These are phyloP conservation scores for Cotesia chilonis DNA, from an alignment of 1,140 invertebrate genomes.

Conservation along the genomic window DNA sequence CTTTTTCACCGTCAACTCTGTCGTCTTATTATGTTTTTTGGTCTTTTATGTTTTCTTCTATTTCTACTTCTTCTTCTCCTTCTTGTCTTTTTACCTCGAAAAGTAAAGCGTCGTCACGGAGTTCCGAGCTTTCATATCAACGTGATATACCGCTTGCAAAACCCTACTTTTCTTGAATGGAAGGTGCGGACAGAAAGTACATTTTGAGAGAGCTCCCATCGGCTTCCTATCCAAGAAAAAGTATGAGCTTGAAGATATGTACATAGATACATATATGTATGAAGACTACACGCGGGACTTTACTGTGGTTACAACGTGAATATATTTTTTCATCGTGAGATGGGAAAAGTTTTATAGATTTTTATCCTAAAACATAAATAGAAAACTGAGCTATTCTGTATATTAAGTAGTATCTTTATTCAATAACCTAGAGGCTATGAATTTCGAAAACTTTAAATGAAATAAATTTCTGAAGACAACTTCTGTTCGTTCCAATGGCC, in stretches of 20 bases:
- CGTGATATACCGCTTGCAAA: constrained; percentile 38
- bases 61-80: background rate
- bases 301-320: constrained; percentile 30
- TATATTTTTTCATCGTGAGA: constrained; percentile 35
- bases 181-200: constrained; percentile 35
- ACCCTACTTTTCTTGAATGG: constrained; percentile 37
- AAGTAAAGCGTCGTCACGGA: constrained; percentile 30
- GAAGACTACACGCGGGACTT: constrained; percentile 13
- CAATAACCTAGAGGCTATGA: too few relatives aligned
- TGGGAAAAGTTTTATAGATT: constrained; percentile 41
- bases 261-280: constrained; percentile 11
- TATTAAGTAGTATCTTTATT: too few relatives aligned
- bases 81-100: constrained; percentile 26
- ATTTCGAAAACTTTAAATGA: too few relatives aligned
- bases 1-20: too few relatives aligned
- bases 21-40: too few relatives aligned
- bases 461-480: too few relatives aligned
- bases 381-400: background rate
- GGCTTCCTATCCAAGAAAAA: constrained; percentile 27
- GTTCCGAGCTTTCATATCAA: constrained; percentile 39
- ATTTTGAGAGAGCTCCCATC: constrained; percentile 35
- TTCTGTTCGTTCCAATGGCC: too few relatives aligned
- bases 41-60: too few relatives aligned
- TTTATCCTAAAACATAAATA: constrained; percentile 11
- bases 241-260: constrained; percentile 24